These are phyloP conservation scores for Tenebrio molitor DNA, from an alignment of 1,140 invertebrate species.

Conservation along the genomic window DNA sequence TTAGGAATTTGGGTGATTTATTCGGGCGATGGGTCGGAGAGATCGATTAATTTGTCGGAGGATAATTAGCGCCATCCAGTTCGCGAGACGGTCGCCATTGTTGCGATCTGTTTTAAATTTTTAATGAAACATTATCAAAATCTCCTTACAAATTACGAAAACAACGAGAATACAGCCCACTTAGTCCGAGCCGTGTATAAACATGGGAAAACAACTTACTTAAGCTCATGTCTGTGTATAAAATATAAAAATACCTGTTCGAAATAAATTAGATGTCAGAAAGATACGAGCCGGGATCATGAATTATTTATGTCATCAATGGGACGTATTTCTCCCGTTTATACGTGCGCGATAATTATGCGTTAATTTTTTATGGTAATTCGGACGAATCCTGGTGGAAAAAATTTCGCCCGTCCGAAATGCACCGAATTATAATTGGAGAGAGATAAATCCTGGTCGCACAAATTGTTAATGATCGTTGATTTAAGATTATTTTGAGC, in stretches of 20 bases:
- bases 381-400: neutral
- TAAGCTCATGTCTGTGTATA: conserved; percentile 40
- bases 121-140: conserved; percentile 39
- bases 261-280: conserved; percentile 39
- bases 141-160: conserved; percentile 30
- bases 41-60: neutral
- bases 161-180: conserved; percentile 33
- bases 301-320: conserved; percentile 41
- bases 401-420: neutral
- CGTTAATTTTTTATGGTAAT: conserved; percentile 37
- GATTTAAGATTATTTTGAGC: conserved; percentile 38
- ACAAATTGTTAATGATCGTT: conserved; percentile 39
- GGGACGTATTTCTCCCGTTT: conserved; percentile 30
- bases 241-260: conserved; percentile 41
- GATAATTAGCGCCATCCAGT: neutral
- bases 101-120: conserved; percentile 26
- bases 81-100: neutral
- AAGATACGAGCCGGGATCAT: conserved; percentile 34
- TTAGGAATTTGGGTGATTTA: conserved; percentile 13
- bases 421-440: conserved; percentile 37
- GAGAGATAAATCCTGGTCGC: conserved; percentile 30
- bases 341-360: conserved; percentile 31
- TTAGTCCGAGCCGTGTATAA: conserved; percentile 31
- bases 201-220: conserved; percentile 40
- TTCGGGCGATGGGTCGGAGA: neutral